Conservation (phyloP, 2,797 vertebrate species). For the Emys orbicularis region DNA sequence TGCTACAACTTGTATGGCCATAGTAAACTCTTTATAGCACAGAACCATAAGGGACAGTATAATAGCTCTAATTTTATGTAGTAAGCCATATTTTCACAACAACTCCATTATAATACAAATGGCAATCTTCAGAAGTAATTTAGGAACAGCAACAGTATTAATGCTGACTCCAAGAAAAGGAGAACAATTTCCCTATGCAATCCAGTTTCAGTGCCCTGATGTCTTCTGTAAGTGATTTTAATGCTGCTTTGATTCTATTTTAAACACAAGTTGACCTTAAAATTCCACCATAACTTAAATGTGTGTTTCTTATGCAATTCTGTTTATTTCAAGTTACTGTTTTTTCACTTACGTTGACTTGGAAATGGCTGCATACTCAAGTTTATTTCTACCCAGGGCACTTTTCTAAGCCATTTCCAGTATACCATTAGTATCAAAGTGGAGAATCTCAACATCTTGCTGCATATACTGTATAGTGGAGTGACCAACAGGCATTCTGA, state of each 20-base stretch:
- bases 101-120: slow-evolving; percentile 75
- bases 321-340: slow-evolving; percentile 57
- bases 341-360: background rate
- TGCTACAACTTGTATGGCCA: slow-evolving; percentile 6
- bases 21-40: slow-evolving; percentile 30
- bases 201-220: slow-evolving; percentile 48
- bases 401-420: slow-evolving; percentile 10
- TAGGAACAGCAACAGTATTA: slow-evolving; percentile 65
- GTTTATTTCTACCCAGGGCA: slow-evolving; percentile 24
- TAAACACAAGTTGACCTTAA: slow-evolving; percentile 75
- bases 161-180: slow-evolving; percentile 69
- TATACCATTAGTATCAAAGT: slow-evolving; percentile 18
- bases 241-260: slow-evolving; percentile 73
- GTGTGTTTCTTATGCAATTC: slow-evolving; percentile 22
- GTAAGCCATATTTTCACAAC: slow-evolving; percentile 75
- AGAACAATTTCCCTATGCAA: slow-evolving; percentile 70
- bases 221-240: slow-evolving; percentile 72
- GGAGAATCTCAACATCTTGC: slow-evolving; percentile 4
- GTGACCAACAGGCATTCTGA: background rate
- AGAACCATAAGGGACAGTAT: slow-evolving; percentile 42
- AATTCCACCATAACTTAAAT: slow-evolving; percentile 45
- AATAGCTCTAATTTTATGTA: slow-evolving; percentile 73
- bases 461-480: background rate
- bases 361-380: background rate
- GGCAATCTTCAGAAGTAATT: slow-evolving; percentile 77